Base-by-base conservation (phyloP, 2,797 vertebrate genomes). In the Scyliorhinus canicula region DNA sequence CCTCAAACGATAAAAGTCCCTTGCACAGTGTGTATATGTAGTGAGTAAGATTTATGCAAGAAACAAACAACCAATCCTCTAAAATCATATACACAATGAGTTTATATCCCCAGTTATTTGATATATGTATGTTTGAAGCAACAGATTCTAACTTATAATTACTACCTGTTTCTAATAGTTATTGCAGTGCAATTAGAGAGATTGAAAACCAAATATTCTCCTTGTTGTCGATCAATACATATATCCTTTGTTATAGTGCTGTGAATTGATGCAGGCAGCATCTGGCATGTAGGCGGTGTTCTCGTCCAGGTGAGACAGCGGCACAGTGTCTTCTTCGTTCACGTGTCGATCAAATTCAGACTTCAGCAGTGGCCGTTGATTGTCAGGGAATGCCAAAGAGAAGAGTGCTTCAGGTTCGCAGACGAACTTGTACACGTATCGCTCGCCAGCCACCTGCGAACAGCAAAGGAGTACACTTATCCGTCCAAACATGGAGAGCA, bases 381-480 rank as follows among this genome's bases (percentile, higher is more conserved):
- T 98, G 96, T 99, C 99, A 0, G 98, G 99, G 96, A 99, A 98
- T 95, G 99, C 99, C 97, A 99, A 97, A 1, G 99, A 99, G 97
- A 99, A 98, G 95, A 99, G 96, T 0, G 98, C 99, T 95, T 99
- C 98, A 0, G 99, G 99, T 97, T 99, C 99, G 0, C 99, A 99
- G 95, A 99, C 99, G 0, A 99, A 99, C 97, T 99, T 99, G 98
- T 99, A 99, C 96, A 99, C 99, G 0, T 99, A 99, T 96, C 99
- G 99, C 96, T 99, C 99, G 0, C 99, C 99, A 0, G 99, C 99
- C 97, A 99, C 99, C 99, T 99, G 96, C 40, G 85, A 44, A 77
- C 24, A 96, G n/a, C 88, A 91, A 91, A 65, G 57, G 60, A 91
- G 40, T 63, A 91, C 35, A 44, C 21, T 47, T 47, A 65, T 63